Conservation (phyloP, 2,888 invertebrate species). For the Hypolimnas misippus region DNA sequence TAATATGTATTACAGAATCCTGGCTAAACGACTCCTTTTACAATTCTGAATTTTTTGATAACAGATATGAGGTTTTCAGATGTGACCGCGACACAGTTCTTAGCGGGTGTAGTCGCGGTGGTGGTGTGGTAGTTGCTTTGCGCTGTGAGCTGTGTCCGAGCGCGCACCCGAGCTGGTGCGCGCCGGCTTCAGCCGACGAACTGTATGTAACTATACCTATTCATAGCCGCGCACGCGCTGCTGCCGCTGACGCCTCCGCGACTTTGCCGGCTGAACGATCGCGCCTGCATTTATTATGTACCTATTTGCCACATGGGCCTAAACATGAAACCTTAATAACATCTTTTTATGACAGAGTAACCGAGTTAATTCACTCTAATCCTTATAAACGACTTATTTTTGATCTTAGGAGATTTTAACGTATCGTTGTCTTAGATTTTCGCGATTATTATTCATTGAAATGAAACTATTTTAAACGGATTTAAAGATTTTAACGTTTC, state of each 20-base stretch:
- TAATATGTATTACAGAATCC: neutral
- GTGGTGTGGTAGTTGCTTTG: neutral
- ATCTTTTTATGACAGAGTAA: neutral
- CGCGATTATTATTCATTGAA: too few relatives aligned
- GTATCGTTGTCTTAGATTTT: too few relatives aligned
- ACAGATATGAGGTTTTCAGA: slow-evolving; percentile 1
- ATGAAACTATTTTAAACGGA: too few relatives aligned
- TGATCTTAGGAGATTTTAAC: neutral
- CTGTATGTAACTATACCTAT: slow-evolving; percentile 1
- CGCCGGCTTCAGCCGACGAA: neutral
- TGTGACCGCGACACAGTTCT: neutral
- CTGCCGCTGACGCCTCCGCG: neutral
- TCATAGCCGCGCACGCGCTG: neutral
- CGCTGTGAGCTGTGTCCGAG: neutral
- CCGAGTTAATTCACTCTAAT: neutral
- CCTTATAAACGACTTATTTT: neutral
- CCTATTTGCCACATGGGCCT: neutral
- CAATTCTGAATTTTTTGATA: neutral
- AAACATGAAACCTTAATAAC: neutral
- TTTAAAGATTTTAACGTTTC: too few relatives aligned
- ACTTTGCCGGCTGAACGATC: neutral
- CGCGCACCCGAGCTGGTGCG: neutral
- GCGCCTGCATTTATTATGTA: neutral
- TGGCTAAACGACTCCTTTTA: slow-evolving; percentile 1
- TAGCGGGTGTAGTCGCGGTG: neutral